Conservation (phyloP, 35 echinoderm and acorn worm species). For the Ophiothrix spiculata region DNA sequence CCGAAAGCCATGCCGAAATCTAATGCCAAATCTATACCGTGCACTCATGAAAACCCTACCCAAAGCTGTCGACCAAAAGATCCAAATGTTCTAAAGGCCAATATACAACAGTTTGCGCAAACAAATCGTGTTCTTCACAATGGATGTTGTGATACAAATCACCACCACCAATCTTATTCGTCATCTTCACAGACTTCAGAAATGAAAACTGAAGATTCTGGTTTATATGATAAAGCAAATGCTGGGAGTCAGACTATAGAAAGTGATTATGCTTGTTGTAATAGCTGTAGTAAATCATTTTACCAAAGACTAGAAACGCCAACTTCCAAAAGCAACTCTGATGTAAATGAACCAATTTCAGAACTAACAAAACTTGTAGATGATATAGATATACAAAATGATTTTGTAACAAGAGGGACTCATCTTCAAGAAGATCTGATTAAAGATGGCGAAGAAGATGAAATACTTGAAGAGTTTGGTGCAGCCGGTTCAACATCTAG, state of each 20-base stretch:
- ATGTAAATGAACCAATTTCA: constrained; percentile 10
- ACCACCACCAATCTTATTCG: background rate
- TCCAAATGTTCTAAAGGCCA: background rate
- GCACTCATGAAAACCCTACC: background rate
- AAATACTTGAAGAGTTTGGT: constrained; percentile 10
- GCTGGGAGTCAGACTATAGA: background rate
- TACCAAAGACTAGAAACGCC: background rate
- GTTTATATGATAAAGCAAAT: background rate
- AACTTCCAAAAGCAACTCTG: background rate
- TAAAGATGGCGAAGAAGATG: background rate
- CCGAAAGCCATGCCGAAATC: background rate
- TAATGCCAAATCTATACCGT: background rate
- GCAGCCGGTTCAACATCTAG: background rate
- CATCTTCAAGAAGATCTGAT: background rate
- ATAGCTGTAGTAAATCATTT: background rate
- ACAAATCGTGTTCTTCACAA: background rate
- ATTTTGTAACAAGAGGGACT: background rate
- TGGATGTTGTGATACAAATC: background rate
- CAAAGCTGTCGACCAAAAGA: background rate
- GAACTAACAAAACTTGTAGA: constrained; percentile 37
- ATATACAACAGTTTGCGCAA: background rate
- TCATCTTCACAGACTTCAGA: background rate
- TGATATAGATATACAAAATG: constrained; percentile 18
- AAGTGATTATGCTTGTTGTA: background rate
- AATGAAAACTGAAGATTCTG: background rate